These are phyloP conservation scores for Autographa gamma DNA, from an alignment of 2,888 invertebrate genomes.

Conservation along the genomic window DNA sequence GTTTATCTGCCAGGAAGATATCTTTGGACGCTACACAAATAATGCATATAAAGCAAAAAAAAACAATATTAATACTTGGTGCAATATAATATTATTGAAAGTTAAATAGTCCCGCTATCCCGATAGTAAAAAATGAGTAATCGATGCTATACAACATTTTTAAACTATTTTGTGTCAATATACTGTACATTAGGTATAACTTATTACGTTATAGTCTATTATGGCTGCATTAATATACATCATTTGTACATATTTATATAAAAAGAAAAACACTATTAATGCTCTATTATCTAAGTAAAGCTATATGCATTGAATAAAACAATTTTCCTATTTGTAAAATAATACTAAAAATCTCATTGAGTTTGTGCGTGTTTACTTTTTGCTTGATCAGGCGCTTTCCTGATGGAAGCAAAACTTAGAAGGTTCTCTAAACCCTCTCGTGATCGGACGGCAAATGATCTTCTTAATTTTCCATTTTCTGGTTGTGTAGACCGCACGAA, in stretches of 20 bases:
- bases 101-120: conserved; percentile 15
- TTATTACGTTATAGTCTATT: conserved; percentile 12
- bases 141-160: neutral
- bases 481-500: conserved; percentile 74
- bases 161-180: neutral
- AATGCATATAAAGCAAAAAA: conserved; percentile 47
- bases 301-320: conserved; percentile 33
- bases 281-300: conserved; percentile 50
- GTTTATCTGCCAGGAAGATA: neutral
- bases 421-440: conserved; percentile 84
- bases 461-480: conserved; percentile 80
- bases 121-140: conserved; percentile 5
- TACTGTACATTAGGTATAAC: conserved; percentile 10
- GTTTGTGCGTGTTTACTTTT: conserved; percentile 73
- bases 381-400: conserved; percentile 73
- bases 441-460: conserved; percentile 84
- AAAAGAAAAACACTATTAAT: conserved; percentile 10
- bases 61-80: conserved; percentile 37
- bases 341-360: conserved; percentile 47
- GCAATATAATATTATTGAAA: conserved; percentile 14
- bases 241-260: conserved; percentile 30
- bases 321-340: conserved; percentile 33
- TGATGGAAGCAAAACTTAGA: conserved; percentile 74
- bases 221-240: conserved; percentile 25
- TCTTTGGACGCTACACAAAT: conserved; percentile 24